These are phyloP conservation scores for Apostichopus leukothele DNA, from an alignment of 53 echinoderm and acorn worm genomes.

Conservation along the genomic window DNA sequence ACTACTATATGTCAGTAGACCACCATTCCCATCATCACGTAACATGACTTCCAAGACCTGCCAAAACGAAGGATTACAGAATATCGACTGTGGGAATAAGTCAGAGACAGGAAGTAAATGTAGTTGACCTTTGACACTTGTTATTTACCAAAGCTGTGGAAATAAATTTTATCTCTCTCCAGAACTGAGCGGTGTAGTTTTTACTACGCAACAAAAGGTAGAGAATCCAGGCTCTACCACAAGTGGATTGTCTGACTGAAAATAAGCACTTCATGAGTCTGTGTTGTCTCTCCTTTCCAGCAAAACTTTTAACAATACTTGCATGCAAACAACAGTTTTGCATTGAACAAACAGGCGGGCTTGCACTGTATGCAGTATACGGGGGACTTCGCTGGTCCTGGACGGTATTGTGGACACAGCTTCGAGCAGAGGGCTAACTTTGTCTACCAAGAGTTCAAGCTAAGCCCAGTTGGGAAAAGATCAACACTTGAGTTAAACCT, in stretches of 20 bases:
- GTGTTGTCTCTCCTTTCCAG: no score
- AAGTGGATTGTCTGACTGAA: background rate
- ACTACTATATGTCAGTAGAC: no score
- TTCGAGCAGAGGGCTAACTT: no score
- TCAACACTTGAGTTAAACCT: background rate
- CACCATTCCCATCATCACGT: no score
- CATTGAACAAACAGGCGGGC: background rate
- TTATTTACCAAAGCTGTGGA: background rate
- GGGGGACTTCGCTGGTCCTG: no score
- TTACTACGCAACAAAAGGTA: background rate
- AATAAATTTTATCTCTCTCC: background rate
- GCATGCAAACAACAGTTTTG: background rate
- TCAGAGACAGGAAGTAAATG: background rate
- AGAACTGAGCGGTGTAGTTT: background rate
- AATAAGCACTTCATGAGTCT: no score
- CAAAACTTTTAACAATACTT: background rate
- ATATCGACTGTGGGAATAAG: background rate
- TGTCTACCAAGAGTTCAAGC: background rate
- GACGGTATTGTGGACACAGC: no score
- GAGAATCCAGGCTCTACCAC: background rate
- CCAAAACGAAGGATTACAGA: no score
- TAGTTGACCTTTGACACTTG: background rate
- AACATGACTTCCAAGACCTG: no score
- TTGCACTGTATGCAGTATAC: background rate
- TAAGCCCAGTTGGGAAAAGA: background rate